These are phyloP conservation scores for Diabrotica balteata DNA, from an alignment of 2,888 invertebrate species.

Conservation along the genomic window DNA sequence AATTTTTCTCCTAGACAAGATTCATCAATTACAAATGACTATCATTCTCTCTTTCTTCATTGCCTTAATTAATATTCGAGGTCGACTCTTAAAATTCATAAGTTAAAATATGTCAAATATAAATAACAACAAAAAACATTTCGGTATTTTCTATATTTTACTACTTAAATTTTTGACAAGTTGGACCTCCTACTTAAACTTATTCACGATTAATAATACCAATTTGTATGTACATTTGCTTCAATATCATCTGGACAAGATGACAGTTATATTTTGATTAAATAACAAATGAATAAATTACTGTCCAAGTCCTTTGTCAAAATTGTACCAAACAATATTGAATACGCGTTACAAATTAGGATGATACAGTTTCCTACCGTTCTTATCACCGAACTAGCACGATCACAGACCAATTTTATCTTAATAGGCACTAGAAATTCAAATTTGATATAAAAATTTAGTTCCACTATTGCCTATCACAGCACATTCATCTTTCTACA, in stretches of 20 bases:
- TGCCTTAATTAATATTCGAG: too few relatives aligned
- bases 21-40: too few relatives aligned
- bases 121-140: too few relatives aligned
- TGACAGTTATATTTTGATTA: constrained; percentile 2
- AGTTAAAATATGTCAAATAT: too few relatives aligned
- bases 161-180: too few relatives aligned
- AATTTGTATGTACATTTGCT: not conserved
- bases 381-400: constrained; percentile 33
- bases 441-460: constrained; percentile 17
- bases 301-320: not conserved
- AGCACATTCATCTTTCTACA: constrained; percentile 41
- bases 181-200: too few relatives aligned
- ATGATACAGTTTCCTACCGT: not conserved
- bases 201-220: too few relatives aligned
- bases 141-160: too few relatives aligned
- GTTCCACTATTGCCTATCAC: constrained; percentile 26
- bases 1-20: too few relatives aligned
- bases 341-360: not conserved
- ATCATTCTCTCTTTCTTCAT: too few relatives aligned
- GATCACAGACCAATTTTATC: constrained; percentile 47
- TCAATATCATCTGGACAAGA: constrained; percentile 15
- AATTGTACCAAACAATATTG: not conserved
- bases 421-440: constrained; percentile 44
- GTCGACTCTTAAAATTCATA: too few relatives aligned
- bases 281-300: not conserved